Percentiles rank a stretch among this genome's conserved stretches.
phyloP scores from a whole-genome alignment of 1,140 invertebrate genomes.

The Apis laboriosa region DNA sequence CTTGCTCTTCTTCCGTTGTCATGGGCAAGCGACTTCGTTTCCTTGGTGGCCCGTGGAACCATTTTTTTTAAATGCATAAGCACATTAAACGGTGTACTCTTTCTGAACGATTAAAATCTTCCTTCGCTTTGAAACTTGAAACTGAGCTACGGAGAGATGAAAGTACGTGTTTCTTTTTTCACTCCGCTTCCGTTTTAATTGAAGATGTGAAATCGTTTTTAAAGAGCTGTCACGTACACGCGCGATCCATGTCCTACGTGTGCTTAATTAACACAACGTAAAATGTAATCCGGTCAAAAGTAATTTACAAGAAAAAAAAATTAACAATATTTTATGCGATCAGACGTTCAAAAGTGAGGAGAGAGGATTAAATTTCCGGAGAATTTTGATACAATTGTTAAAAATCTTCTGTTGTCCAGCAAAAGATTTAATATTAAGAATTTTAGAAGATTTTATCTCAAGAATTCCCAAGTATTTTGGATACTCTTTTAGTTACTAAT shows the following conservation, averaged over 20 bases:
- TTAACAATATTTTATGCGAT: neutral
- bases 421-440: no score
- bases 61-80: neutral
- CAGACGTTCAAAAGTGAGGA: neutral
- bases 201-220: neutral
- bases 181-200: neutral
- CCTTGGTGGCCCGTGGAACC: neutral
- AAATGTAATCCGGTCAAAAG: neutral
- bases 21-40: neutral
- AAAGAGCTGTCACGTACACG: neutral
- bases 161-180: neutral
- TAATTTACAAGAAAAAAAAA: no score
- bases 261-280: neutral
- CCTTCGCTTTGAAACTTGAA: slow-evolving; percentile 1
- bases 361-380: no score
- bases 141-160: neutral
- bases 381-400: no score
- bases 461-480: no score
- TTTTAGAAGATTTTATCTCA: no score
- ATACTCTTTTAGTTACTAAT: no score
- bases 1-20: neutral
- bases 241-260: no score
- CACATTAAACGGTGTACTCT: neutral
- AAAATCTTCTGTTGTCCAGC: no score
- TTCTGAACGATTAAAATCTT: neutral